Evolutionary conservation across 2,888 invertebrate genomes (phyloP), one percentile per base, ranked within the genome.

Genomic region (Laspeyria flexula): DNA sequence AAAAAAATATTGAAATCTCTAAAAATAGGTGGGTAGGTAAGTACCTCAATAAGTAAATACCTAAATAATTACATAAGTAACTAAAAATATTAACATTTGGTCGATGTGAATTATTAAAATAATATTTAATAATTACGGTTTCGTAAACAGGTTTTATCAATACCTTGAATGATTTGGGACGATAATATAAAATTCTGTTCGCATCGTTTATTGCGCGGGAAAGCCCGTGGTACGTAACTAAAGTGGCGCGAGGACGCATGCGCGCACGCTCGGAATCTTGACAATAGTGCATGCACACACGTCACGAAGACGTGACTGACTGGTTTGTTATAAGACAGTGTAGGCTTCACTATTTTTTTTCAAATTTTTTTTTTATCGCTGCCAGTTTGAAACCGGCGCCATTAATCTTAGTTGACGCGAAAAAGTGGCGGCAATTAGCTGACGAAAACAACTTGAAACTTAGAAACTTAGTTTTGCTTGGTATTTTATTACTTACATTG

Each of bases 241-340:
- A 81, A 73, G 74, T 81, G 72, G 84, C 79, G 77, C 85, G 85
- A 86, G 86, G 85, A 79, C 85, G 69, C 67, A 55, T 64, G 51
- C 55, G 63, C 55, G 63, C 76, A 51, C 71, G 72, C 57, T 65
- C 57, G 60, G 71, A 77, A 79, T 79, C 69, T 43, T 40, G 54
- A 48, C 56, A 55, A 45, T 50, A 62, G 68, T 74, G 60, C 65
- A 55, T 60, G 47, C 43, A 55, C 53, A 58, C 60, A 61, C 48
- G 49, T 61, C 58, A 59, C 38, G 25, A 50, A 57, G 47, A 57
- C 60, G 55, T 67, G 55, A 67, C 60, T 40, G 53, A 65, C 60
- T 61, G 43, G 44, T 49, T 44, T 13, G 30, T 48, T 53, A 56
- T 49, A 42, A 21, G 18, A 18, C 18, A 3, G 38, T 35, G 39